Conservation (phyloP, 2,113 vertebrate species). For the Alaudala cheleensis region DNA sequence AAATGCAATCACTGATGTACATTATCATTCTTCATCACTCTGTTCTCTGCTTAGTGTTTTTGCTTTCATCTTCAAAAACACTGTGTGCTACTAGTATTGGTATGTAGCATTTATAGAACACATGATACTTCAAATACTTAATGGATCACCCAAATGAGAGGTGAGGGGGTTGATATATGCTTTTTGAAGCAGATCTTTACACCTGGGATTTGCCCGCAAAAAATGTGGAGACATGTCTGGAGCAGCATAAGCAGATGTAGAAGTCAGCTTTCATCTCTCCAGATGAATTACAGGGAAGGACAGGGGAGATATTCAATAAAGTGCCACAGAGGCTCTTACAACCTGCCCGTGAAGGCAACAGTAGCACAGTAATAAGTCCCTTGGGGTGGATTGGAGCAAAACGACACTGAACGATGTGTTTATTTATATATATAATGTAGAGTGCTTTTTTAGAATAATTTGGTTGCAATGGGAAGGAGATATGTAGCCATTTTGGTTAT, state of each 20-base stretch:
- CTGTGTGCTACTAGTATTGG: neutral
- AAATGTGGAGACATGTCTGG: neutral
- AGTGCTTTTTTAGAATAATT: neutral
- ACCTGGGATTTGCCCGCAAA: neutral
- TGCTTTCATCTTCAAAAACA: slow-evolving; percentile 3
- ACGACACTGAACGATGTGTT: rapidly evolving
- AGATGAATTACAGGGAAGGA: neutral
- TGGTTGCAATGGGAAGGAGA: neutral
- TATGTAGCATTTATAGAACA: neutral
- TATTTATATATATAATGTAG: no score
- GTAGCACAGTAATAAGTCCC: neutral
- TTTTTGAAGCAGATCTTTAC: neutral
- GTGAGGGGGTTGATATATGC: neutral
- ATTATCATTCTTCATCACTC: slow-evolving; percentile 22
- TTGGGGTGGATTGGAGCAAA: neutral
- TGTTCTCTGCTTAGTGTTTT: neutral
- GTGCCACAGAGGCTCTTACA: neutral
- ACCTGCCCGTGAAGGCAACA: neutral
- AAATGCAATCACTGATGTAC: neutral
- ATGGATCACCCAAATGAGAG: neutral
- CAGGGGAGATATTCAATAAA: neutral
- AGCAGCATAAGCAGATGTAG: neutral
- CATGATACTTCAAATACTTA: neutral
- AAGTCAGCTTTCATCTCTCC: neutral
- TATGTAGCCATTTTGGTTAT: neutral